Evolutionary conservation across 1,140 invertebrate species (phyloP).

Genomic region (Brachystomella parvula): DNA sequence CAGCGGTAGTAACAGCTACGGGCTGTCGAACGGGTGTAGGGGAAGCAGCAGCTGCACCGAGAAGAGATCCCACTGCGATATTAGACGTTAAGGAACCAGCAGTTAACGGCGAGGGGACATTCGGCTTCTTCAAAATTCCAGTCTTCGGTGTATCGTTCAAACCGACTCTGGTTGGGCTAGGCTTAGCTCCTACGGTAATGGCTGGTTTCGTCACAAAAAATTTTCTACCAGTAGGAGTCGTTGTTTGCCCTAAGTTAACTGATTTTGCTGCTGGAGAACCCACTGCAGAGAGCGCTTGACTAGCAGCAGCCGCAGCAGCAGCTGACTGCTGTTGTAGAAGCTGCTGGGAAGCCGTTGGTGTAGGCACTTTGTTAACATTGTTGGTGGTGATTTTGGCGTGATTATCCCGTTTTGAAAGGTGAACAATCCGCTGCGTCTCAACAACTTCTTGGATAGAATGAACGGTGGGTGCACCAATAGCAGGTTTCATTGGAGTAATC

Average conservation of each 20-base stretch:
- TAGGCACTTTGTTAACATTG: constrained; percentile 49
- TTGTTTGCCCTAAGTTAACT: not conserved
- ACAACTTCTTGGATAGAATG: constrained; percentile 84
- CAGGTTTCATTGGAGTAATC: not conserved
- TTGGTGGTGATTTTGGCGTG: constrained; percentile 33
- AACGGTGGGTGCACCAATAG: constrained; percentile 43
- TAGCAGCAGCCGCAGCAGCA: constrained; percentile 17
- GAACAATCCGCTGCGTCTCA: constrained; percentile 77
- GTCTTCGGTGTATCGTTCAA: not conserved
- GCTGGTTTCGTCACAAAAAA: constrained; percentile 9
- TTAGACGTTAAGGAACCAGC: not conserved
- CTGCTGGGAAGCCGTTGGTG: constrained; percentile 52
- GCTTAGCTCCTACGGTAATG: not conserved
- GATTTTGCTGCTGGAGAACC: constrained; percentile 5
- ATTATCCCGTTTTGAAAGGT: constrained; percentile 68
- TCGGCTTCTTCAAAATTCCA: not conserved
- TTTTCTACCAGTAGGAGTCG: constrained; percentile 11
- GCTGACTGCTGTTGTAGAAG: constrained; percentile 45
- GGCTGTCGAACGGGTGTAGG: no score
- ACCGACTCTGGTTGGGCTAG: not conserved
- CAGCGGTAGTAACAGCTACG: constrained; percentile 9
- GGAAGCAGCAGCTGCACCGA: not conserved
- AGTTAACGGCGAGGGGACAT: not conserved
- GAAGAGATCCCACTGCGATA: not conserved
- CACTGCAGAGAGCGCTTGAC: not conserved